Evolutionary conservation across 2,113 vertebrate genomes (phyloP).

Genomic region (Nerophis lumbriciformis): DNA sequence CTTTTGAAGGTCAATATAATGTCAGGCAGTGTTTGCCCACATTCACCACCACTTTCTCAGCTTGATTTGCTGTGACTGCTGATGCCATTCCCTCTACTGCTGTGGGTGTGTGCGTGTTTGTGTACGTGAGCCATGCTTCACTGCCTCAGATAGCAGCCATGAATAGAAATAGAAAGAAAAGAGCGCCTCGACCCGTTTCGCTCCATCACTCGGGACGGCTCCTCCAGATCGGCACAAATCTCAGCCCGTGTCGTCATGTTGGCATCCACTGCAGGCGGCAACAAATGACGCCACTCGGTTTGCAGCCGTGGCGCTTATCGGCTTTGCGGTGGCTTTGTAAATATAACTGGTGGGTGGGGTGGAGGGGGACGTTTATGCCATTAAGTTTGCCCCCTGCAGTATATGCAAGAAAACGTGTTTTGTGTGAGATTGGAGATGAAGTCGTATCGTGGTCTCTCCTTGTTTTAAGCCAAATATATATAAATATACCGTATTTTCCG

Average conservation of each 20-base stretch:
- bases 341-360: slow-evolving; percentile 36
- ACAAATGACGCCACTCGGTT: slow-evolving; percentile 57
- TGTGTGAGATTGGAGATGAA: slow-evolving; percentile 43
- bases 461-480: slow-evolving; percentile 34
- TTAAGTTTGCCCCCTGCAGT: slow-evolving; percentile 20
- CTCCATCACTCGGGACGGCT: slow-evolving; percentile 68
- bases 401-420: background rate
- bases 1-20: slow-evolving; percentile 8
- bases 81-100: slow-evolving; percentile 47
- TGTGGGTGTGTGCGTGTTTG: slow-evolving; percentile 22
- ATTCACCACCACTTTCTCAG: slow-evolving; percentile 47
- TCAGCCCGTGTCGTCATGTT: slow-evolving; percentile 64
- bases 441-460: slow-evolving; percentile 27
- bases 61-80: slow-evolving; percentile 60
- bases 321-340: slow-evolving; percentile 51
- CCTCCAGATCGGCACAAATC: slow-evolving; percentile 58
- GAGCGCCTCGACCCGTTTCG: slow-evolving; percentile 58
- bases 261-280: slow-evolving; percentile 50
- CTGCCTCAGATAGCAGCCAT: slow-evolving; percentile 55
- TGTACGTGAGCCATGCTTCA: slow-evolving; percentile 30
- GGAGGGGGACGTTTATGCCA: slow-evolving; percentile 49
- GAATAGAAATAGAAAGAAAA: slow-evolving; percentile 48
- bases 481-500: too few species aligned
- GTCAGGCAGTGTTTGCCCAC: slow-evolving; percentile 28
- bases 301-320: slow-evolving; percentile 58